Evolutionary conservation across 2,888 invertebrate genomes (phyloP).

Genomic region (Cerastis leucographa): DNA sequence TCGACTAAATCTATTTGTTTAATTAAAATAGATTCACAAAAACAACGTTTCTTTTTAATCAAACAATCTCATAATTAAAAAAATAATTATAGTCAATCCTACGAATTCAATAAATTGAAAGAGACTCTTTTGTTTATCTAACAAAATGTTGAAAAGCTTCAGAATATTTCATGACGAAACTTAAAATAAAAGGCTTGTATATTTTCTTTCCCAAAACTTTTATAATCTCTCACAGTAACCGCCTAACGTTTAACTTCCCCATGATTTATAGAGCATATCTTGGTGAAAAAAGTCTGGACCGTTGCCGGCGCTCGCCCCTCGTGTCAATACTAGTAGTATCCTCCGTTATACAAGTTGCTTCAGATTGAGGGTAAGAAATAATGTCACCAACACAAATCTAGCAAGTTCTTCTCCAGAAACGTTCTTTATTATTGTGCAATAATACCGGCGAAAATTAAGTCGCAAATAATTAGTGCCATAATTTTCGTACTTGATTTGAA

Average conservation of each 20-base stretch:
- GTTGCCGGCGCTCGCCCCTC: constrained; percentile 68
- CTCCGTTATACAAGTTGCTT: constrained; percentile 56
- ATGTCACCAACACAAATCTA: constrained; percentile 32
- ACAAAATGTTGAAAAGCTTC: not conserved
- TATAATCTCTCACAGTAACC: constrained; percentile 59
- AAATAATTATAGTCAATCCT: not conserved
- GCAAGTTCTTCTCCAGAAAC: constrained; percentile 13
- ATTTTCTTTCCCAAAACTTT: constrained; percentile 28
- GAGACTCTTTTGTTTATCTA: not conserved
- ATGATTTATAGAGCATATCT: constrained; percentile 71
- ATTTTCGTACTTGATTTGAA: constrained; percentile 28
- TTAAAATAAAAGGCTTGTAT: constrained; percentile 6
- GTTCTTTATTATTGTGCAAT: constrained; percentile 22
- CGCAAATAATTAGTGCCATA: constrained; percentile 13
- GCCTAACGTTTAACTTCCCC: constrained; percentile 51
- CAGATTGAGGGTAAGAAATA: constrained; percentile 39
- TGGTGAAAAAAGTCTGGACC: constrained; percentile 74
- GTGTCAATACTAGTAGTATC: constrained; percentile 68
- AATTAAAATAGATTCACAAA: constrained; percentile 39
- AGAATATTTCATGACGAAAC: not conserved
- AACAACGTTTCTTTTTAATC: not conserved
- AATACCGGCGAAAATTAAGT: not conserved
- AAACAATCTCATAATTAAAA: not conserved
- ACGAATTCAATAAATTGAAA: not conserved
- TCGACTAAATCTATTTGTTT: constrained; percentile 41